Base-by-base conservation (phyloP, 1,140 invertebrate species). In the Conopomorpha cramerella region DNA sequence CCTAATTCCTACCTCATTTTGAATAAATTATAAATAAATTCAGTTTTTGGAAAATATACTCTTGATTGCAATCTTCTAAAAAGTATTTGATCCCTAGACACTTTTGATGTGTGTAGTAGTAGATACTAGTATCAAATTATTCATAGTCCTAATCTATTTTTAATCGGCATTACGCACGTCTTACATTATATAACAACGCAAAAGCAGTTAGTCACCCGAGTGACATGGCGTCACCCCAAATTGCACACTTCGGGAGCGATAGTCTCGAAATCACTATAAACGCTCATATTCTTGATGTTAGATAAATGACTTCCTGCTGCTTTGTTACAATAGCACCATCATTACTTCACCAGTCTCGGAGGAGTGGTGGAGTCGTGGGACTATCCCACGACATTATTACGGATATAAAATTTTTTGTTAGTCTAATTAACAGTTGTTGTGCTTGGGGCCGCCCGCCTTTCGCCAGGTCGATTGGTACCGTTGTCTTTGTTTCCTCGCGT, bases 271-370 rank as follows among this genome's bases (percentile, higher is more conserved):
- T 74, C 70, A 59, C 59, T 70, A 51, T 67, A 68, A 74, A 74
- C 63, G 62, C 55, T 71, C 61, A 74, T 74, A 74, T 74, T 71
- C 70, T 70, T 70, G 70, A 74, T 74, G 66, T 63, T 66, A 67
- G 65, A 74, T 74, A 74, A 74, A 74, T 67, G 53, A 74, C 70
- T 74, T 74, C 70, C 70, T 71, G 70, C 61, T 67, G 52, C 34
- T 57, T n/a, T 55, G 50, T 46, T 55, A 74, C 66, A 74, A 74
- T 71, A 52, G 64, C 59, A 52, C 45, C 62, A 65, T 74, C 66
- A 74, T 74, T 74, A 73, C 62, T 65, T 55, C 54, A 48, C 48
- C 45, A 44, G 44, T 47, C 36, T 46, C 51, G 46, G 61, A 61
- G 68, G 67, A 63, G 59, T 57, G 55, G 36, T 39, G 46, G 51